Conservation (phyloP, 2,888 invertebrate genomes). For the Trichogramma dendrolimi region DNA sequence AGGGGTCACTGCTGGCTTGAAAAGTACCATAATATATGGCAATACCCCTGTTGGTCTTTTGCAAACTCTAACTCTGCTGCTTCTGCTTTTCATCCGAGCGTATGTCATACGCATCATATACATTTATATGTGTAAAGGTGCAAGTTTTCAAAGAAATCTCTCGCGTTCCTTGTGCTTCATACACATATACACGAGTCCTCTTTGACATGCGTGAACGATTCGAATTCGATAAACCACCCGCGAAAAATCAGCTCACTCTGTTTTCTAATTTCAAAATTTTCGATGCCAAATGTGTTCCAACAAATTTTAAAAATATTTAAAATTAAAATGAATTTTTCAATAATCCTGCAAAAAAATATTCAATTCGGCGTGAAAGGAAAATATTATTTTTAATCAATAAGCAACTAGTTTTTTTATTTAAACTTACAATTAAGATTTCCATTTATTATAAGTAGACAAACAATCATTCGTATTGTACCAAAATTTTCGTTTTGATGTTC, state of each 20-base stretch:
- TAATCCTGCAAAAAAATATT: too few species aligned
- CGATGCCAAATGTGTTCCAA: neutral
- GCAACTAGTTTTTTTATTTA: too few species aligned
- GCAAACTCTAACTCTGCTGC: slow-evolving; percentile 42
- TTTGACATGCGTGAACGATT: slow-evolving; percentile 39
- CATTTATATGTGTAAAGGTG: slow-evolving; percentile 25
- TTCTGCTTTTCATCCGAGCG: slow-evolving; percentile 30
- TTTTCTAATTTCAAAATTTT: slow-evolving; percentile 23
- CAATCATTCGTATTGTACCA: too few species aligned
- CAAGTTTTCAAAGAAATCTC: slow-evolving; percentile 47
- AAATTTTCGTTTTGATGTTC: too few species aligned
- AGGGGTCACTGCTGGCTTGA: slow-evolving; percentile 36
- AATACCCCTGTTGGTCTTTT: slow-evolving; percentile 47
- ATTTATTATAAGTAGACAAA: too few species aligned
- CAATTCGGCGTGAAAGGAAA: too few species aligned
- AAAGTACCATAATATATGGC: slow-evolving; percentile 49
- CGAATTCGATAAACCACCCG: slow-evolving; percentile 34
- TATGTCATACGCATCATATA: neutral
- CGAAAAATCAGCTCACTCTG: slow-evolving; percentile 31
- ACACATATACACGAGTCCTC: slow-evolving; percentile 21
- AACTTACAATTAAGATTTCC: too few species aligned
- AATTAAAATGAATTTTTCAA: neutral
- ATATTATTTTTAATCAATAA: too few species aligned
- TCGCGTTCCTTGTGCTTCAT: slow-evolving; percentile 37
- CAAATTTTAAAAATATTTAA: neutral